Conservation (phyloP, 2,888 invertebrate species). For the Melanophora roralis region DNA sequence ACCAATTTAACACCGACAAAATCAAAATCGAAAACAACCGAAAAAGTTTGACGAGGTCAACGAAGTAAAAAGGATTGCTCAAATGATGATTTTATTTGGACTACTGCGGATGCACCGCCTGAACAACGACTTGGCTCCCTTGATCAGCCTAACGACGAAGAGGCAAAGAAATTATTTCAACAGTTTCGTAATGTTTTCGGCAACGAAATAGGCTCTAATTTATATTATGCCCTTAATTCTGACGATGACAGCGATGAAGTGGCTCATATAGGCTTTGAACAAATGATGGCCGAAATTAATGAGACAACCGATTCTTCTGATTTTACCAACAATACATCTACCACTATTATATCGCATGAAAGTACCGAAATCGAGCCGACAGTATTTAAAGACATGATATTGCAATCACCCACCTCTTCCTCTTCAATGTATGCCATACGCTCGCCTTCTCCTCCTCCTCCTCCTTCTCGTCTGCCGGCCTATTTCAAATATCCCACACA, state of each 20-base stretch:
- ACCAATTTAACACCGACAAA: constrained; percentile 73
- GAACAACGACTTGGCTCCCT: constrained; percentile 33
- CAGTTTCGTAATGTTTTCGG: constrained; percentile 70
- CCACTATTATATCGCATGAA: constrained; percentile 55
- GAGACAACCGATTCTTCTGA: constrained; percentile 63
- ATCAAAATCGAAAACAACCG: constrained; percentile 73
- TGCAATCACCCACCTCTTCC: constrained; percentile 67
- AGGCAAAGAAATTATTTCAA: constrained; percentile 63
- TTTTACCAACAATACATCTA: constrained; percentile 52
- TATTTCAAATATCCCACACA: constrained; percentile 39
- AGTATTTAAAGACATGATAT: constrained; percentile 22
- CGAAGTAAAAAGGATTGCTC: constrained; percentile 78
- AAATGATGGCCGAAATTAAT: constrained; percentile 69
- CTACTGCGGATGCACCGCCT: constrained; percentile 41
- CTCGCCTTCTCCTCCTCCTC: constrained; percentile 69
- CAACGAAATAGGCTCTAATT: constrained; percentile 66
- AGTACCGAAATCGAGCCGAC: constrained; percentile 34
- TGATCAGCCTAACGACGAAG: constrained; percentile 37
- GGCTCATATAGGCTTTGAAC: constrained; percentile 69
- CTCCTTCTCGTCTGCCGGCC: constrained; percentile 64
- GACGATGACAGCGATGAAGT: constrained; percentile 60
- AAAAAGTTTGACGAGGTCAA: constrained; percentile 77
- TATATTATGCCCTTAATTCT: constrained; percentile 69
- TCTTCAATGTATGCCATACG: constrained; percentile 70
- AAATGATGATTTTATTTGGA: constrained; percentile 70